phyloP scores from a whole-genome alignment of 2,888 invertebrate genomes.

The Macrosiphum euphorbiae region DNA sequence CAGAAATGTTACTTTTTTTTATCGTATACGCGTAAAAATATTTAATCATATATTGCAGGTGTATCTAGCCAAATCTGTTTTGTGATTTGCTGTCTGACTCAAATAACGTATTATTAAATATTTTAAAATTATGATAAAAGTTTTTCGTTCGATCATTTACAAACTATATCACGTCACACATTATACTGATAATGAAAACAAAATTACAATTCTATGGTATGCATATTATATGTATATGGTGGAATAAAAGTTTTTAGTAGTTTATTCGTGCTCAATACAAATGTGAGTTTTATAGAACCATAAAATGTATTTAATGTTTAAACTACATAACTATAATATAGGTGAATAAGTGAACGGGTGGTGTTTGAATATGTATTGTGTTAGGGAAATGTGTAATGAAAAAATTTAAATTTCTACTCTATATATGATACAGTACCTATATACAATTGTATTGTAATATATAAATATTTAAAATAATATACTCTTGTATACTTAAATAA shows the following conservation, averaged over 20 bases:
- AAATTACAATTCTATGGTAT: not conserved
- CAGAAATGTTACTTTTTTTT: not conserved
- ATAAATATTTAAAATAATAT: too few species aligned
- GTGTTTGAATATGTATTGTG: not conserved
- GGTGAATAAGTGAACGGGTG: not conserved
- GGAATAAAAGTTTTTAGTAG: constrained; percentile 12
- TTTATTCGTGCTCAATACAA: not conserved
- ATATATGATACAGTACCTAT: not conserved
- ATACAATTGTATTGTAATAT: not conserved
- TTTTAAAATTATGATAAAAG: not conserved
- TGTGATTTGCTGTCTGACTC: not conserved
- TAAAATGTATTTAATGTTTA: not conserved
- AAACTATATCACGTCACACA: not conserved
- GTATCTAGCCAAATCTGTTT: not conserved
- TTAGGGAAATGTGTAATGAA: not conserved
- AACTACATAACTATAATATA: not conserved
- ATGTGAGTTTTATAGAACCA: not conserved
- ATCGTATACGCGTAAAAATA: not conserved
- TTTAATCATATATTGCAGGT: too few species aligned
- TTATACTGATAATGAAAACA: constrained; percentile 17
- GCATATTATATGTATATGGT: not conserved
- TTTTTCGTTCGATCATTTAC: constrained; percentile 41
- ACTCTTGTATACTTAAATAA: too few species aligned
- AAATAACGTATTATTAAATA: not conserved
- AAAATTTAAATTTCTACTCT: not conserved